phyloP scores from a whole-genome alignment of 2,888 invertebrate species.

The Leptinotarsa tumamoca region DNA sequence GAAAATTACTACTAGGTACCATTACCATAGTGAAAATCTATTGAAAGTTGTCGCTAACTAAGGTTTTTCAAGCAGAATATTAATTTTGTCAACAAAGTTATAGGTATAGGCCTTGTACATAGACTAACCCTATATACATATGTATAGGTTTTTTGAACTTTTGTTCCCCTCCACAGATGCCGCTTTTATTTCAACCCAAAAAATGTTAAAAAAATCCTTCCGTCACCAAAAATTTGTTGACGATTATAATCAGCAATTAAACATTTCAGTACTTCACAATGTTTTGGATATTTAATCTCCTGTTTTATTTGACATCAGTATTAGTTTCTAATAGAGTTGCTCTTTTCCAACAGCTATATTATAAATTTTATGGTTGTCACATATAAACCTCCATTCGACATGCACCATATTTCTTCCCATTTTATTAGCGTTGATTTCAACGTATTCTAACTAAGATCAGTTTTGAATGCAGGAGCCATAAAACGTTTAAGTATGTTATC shows the following conservation, averaged over 20 bases:
- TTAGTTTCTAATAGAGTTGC: conserved; percentile 29
- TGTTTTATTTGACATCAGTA: conserved; percentile 26
- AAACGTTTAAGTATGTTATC: conserved; percentile 42
- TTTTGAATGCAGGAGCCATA: conserved; percentile 44
- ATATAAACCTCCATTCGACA: conserved; percentile 35
- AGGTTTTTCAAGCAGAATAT: too few species aligned
- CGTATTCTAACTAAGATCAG: conserved; percentile 47
- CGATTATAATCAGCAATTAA: not conserved
- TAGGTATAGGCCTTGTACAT: too few species aligned
- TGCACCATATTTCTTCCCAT: conserved; percentile 36
- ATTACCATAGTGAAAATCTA: too few species aligned
- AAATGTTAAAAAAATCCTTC: not conserved
- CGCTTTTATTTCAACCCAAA: not conserved
- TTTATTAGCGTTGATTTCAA: conserved; percentile 48
- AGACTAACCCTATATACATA: too few species aligned
- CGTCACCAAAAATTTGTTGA: not conserved
- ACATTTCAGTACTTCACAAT: not conserved
- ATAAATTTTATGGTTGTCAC: conserved; percentile 50
- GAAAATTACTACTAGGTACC: too few species aligned
- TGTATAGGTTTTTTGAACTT: too few species aligned
- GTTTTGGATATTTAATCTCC: conserved; percentile 15
- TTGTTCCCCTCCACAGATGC: too few species aligned
- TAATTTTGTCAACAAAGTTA: too few species aligned
- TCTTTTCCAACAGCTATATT: conserved; percentile 37
- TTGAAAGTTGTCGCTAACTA: too few species aligned